A percentile compares a stretch with the other conserved stretches of the same genome.
Conservation (phyloP, 2,888 invertebrate genomes). For the Abrostola triplasia region DNA sequence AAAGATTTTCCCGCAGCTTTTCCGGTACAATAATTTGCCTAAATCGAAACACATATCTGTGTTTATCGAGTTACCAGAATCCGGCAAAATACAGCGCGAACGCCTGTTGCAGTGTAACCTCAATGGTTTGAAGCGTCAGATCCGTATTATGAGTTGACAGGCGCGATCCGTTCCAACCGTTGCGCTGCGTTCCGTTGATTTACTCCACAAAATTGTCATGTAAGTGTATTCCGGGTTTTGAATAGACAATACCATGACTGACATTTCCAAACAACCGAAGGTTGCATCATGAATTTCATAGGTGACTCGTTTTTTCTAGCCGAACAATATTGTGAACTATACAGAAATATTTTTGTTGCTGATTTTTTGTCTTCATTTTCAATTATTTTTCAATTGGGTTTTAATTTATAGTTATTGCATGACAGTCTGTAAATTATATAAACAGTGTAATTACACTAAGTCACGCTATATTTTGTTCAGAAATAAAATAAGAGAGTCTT, state of each 20-base stretch:
- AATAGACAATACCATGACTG: slow-evolving; percentile 13
- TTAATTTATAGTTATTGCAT: too few species aligned
- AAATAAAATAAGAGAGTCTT: too few species aligned
- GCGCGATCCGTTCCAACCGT: slow-evolving; percentile 12
- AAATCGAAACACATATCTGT: background rate
- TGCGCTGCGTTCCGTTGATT: slow-evolving; percentile 21
- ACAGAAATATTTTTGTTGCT: background rate
- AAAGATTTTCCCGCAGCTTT: too few species aligned
- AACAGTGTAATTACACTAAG: too few species aligned
- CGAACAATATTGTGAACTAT: background rate
- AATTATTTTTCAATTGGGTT: too few species aligned
- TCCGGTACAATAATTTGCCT: background rate
- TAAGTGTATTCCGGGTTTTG: slow-evolving; percentile 2
- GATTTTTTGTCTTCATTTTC: too few species aligned
- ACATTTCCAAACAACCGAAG: background rate
- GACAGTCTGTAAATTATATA: too few species aligned
- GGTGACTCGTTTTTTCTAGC: background rate
- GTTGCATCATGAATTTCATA: background rate
- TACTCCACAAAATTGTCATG: background rate
- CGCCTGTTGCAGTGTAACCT: slow-evolving; percentile 25
- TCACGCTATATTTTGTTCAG: too few species aligned
- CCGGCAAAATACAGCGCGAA: background rate
- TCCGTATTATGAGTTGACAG: slow-evolving; percentile 19
- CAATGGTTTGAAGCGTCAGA: slow-evolving; percentile 16
- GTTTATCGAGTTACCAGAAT: slow-evolving; percentile 5